Percentiles rank a stretch among this genome's conserved stretches.
These are phyloP conservation scores for Melieria picta DNA, from an alignment of 2,888 invertebrate genomes.

Conservation along the genomic window DNA sequence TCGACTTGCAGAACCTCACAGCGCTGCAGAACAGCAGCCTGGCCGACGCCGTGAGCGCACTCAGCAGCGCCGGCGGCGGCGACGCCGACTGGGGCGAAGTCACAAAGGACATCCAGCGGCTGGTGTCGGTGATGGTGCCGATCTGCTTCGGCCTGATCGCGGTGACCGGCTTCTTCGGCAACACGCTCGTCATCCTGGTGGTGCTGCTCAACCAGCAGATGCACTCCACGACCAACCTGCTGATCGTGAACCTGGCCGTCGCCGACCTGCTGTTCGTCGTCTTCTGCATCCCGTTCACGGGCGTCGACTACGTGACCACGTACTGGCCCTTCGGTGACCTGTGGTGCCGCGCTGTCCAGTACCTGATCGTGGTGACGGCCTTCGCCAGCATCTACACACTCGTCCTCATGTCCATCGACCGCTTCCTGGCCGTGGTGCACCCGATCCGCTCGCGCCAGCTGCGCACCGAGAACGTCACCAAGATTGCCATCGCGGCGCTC, in stretches of 20 bases:
- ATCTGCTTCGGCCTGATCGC: conserved; percentile 87
- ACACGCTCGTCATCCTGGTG: conserved; percentile 87
- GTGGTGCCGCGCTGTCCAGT: conserved; percentile 91
- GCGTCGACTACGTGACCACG: conserved; percentile 84
- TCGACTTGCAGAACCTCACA: background rate
- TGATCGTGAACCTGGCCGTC: conserved; percentile 88
- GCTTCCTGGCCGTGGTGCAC: conserved; percentile 92
- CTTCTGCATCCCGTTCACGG: conserved; percentile 94
- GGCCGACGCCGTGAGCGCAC: background rate
- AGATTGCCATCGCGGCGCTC: conserved; percentile 77
- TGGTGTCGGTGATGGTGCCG: conserved; percentile 73
- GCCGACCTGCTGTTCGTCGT: conserved; percentile 91
- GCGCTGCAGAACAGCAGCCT: background rate
- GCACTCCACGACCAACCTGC: conserved; percentile 92
- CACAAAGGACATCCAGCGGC: conserved; percentile 42
- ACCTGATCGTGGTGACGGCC: conserved; percentile 89
- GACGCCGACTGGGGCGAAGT: conserved; percentile 37
- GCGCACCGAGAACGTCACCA: conserved; percentile 82
- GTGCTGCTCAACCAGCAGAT: conserved; percentile 88
- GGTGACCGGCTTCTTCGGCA: conserved; percentile 86
- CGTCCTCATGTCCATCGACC: conserved; percentile 91
- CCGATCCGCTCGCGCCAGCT: conserved; percentile 87
- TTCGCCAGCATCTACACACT: conserved; percentile 93
- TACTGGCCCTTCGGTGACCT: conserved; percentile 89
- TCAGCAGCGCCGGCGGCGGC: conserved; percentile 1